phyloP scores from a whole-genome alignment of 2,113 vertebrate species.

The Gambusia holbrooki region DNA sequence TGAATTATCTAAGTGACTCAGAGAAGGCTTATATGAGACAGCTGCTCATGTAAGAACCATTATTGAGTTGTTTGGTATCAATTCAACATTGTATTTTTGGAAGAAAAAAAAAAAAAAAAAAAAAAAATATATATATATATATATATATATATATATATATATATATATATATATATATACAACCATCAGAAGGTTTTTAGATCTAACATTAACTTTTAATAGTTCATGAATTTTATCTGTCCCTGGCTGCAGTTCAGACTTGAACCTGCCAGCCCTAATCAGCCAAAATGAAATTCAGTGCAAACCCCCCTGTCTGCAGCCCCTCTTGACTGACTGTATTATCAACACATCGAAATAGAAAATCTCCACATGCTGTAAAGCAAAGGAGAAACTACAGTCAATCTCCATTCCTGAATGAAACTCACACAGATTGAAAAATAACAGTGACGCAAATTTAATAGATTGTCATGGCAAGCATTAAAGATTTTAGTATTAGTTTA shows the following conservation, averaged over 20 bases:
- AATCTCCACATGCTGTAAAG: constrained; percentile 1
- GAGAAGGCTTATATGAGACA: not conserved
- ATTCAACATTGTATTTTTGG: too few species aligned
- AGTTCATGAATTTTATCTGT: not conserved
- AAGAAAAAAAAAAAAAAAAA: too few species aligned
- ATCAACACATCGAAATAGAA: constrained; percentile 27
- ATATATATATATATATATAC: too few species aligned
- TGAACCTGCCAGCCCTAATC: constrained; percentile 3
- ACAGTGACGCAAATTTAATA: constrained; percentile 56
- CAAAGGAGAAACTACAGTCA: constrained; percentile 13
- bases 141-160: too few species aligned
- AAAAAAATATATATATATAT: too few species aligned
- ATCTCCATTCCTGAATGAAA: constrained; percentile 35
- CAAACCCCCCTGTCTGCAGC: constrained; percentile 11
- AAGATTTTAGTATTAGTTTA: constrained; percentile 72
- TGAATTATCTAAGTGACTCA: not conserved
- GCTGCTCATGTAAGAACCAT: not conserved
- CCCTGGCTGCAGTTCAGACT: constrained; percentile 3
- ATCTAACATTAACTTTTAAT: not conserved
- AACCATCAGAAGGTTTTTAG: not conserved
- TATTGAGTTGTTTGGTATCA: not conserved
- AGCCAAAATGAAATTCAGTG: constrained; percentile 13
- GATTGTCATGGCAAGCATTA: constrained; percentile 62
- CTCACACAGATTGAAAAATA: constrained; percentile 36
- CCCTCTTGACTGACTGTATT: constrained; percentile 31